Base-by-base conservation (phyloP, 1,140 invertebrate species). In the Chionoecetes opilio region DNA sequence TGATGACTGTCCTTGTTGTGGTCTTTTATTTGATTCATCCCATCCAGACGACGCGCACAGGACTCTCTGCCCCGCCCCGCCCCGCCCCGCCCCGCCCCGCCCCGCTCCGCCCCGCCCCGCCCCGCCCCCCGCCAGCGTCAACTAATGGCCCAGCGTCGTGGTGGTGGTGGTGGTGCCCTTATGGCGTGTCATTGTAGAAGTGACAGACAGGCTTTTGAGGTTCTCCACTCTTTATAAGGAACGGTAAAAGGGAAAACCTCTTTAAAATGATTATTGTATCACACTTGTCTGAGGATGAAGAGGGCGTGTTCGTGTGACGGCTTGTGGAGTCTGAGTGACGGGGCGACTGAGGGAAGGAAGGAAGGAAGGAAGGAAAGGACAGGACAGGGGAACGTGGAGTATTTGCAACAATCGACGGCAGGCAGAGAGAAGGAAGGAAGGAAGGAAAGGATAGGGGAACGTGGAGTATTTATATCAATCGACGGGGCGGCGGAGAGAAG, bases 261-360 rank as follows among this genome's bases (percentile, higher is more conserved):
- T 75, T n/a, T 75, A 75, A n/a, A 75, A 41, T n/a, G n/a, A n/a
- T n/a, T n/a, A 75, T 75, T 75, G 63, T 75, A 75, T 75, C 63
- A 75, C 63, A 75, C 63, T 75, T 26, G 63, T 75, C 63, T 75
- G 63, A 21, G 63, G 63, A 75, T 75, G 63, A 26, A 11, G 63
- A 75, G 63, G 21, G 63, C 21, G 63, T 75, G 63, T 26, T 75
- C n/a, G 21, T n/a, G 63, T n/a, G 21, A 26, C 63, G 63, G 21
- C 63, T 21, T 26, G 21, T 75, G 63, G 63, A 2, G 63, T 5
- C 21, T 75, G 63, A 75, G 21, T n/a, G 63, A 75, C 63, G 63
- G 41, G n/a, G n/a, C n/a, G n/a, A n/a, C n/a, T n/a, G n/a, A 46
- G 41, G 41, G 41, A 8, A 46, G 41, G 41, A 14, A 46, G 41